Conservation (phyloP, 2,113 vertebrate species). For the Anhinga anhinga region DNA sequence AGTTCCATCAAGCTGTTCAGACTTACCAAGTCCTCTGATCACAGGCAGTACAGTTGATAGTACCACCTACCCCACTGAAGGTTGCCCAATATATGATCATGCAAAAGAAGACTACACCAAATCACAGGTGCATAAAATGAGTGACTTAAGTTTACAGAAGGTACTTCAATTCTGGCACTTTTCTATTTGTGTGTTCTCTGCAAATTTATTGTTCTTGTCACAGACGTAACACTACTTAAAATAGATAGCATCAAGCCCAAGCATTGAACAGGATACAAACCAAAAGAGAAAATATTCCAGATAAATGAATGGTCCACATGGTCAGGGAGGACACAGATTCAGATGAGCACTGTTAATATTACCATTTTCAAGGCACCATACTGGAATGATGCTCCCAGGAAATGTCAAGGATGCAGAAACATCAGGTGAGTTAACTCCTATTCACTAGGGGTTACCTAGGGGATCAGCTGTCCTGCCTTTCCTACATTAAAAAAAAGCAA, state of each 20-base stretch:
- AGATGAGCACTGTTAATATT: background rate
- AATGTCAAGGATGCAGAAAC: background rate
- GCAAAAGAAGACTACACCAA: background rate
- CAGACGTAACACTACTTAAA: background rate
- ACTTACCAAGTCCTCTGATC: background rate
- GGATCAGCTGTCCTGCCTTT: background rate
- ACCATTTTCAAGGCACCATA: background rate
- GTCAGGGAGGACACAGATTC: background rate
- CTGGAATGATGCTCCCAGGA: background rate
- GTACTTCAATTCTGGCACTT: background rate
- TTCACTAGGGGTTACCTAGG: background rate
- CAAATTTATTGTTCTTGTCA: background rate
- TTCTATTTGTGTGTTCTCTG: background rate
- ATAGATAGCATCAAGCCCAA: background rate
- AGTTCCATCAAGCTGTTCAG: background rate
- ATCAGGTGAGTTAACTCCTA: background rate
- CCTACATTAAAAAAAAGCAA: background rate
- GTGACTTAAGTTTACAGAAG: background rate
- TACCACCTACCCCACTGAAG: background rate
- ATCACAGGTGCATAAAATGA: rapidly evolving
- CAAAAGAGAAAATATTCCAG: background rate
- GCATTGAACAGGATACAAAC: background rate
- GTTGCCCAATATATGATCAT: too few relatives aligned
- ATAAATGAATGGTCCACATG: background rate
- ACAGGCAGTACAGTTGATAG: background rate